phyloP scores from a whole-genome alignment of 1,140 invertebrate species.

The Orchesella cincta region DNA sequence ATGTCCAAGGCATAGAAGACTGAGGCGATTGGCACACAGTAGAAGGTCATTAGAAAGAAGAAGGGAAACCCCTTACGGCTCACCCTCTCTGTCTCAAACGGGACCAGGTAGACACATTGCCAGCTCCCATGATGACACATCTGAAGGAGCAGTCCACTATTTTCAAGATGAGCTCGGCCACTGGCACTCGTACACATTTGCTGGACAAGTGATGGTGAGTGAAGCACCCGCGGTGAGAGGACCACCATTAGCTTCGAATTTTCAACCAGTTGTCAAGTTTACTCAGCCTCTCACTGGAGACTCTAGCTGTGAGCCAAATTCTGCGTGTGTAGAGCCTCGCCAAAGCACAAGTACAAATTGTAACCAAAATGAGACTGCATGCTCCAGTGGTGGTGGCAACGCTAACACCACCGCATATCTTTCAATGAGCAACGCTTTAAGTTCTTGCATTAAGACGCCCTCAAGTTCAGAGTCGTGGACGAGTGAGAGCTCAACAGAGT shows the following conservation, averaged over 20 bases:
- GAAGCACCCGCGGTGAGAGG: slow-evolving; percentile 60
- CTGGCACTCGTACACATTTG: slow-evolving; percentile 82
- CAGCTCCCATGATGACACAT: slow-evolving; percentile 81
- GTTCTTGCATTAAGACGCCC: slow-evolving; percentile 41
- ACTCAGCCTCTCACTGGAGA: neutral
- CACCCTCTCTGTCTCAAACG: slow-evolving; percentile 31
- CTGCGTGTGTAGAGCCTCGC: slow-evolving; percentile 31
- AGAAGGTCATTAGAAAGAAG: slow-evolving; percentile 47
- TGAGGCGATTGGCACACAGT: slow-evolving; percentile 48
- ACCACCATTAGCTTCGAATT: neutral
- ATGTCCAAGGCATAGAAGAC: slow-evolving; percentile 46
- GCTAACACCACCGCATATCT: neutral
- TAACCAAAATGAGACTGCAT: slow-evolving; percentile 2
- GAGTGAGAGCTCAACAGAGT: slow-evolving; percentile 46
- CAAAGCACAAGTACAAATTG: slow-evolving; percentile 42
- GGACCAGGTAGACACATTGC: slow-evolving; percentile 69
- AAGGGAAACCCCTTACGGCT: slow-evolving; percentile 43
- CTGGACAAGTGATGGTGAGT: slow-evolving; percentile 67
- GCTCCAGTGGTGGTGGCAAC: neutral
- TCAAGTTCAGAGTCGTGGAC: slow-evolving; percentile 51
- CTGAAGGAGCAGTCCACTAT: slow-evolving; percentile 82
- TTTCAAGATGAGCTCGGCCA: slow-evolving; percentile 66
- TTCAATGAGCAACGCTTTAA: neutral
- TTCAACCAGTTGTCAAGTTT: neutral
- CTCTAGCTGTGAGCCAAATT: neutral